Conservation (phyloP, 2,797 vertebrate species). For the Luscinia luscinia region DNA sequence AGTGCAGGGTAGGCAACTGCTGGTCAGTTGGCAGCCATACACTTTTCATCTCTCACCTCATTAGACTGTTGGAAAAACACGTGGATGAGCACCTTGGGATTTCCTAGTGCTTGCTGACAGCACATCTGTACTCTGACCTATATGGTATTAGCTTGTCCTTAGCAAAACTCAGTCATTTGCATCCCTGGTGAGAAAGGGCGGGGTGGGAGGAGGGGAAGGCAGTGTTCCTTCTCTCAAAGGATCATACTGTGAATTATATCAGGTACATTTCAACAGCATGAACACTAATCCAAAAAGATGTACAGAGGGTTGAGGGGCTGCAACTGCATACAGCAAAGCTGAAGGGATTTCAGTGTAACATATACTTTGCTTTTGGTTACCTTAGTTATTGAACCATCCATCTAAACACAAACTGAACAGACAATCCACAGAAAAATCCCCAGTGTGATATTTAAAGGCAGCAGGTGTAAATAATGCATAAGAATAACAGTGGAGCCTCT, state of each 20-base stretch:
- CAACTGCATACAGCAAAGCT: background rate
- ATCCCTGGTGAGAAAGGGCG: background rate
- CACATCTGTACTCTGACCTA: background rate
- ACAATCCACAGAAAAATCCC: background rate
- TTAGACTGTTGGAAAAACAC: too few relatives aligned
- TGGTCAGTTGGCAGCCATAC: background rate
- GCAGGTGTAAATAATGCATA: constrained; percentile 5
- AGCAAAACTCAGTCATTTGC: background rate
- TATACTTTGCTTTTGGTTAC: background rate
- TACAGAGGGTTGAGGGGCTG: background rate
- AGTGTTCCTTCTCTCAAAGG: background rate
- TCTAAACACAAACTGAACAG: background rate
- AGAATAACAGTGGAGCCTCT: background rate
- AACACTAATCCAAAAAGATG: background rate
- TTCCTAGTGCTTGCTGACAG: background rate
- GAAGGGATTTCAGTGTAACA: background rate
- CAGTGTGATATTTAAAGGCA: background rate
- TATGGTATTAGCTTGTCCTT: background rate
- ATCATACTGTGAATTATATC: background rate
- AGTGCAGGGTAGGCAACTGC: too few relatives aligned
- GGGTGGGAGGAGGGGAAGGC: fast-evolving
- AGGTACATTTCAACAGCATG: background rate
- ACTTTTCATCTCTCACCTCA: background rate
- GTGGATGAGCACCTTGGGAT: fast-evolving
- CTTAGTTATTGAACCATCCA: background rate